Evolutionary conservation across 2,797 vertebrate species (phyloP).

Genomic region (Rhinogobio ventralis): DNA sequence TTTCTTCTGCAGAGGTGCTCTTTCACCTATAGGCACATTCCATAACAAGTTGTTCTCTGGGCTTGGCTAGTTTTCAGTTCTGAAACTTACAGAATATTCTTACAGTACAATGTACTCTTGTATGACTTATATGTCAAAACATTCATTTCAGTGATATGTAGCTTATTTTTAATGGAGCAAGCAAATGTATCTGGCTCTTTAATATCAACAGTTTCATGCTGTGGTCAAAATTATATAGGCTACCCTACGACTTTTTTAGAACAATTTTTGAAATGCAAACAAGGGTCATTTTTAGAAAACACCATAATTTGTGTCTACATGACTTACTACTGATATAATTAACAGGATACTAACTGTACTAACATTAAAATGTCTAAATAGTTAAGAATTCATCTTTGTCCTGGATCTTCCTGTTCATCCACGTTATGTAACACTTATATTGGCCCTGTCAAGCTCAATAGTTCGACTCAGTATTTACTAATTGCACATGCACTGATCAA

Average conservation of each 20-base stretch:
- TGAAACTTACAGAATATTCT: too few relatives aligned
- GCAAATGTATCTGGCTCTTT: neutral
- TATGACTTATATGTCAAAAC: too few relatives aligned
- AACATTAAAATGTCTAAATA: neutral
- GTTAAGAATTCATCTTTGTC: neutral
- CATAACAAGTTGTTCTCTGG: too few relatives aligned
- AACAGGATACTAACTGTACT: neutral
- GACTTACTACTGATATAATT: neutral
- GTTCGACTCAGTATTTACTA: neutral
- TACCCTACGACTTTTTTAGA: neutral
- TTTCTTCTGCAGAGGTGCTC: too few relatives aligned
- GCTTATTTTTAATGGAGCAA: neutral
- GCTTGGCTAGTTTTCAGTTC: too few relatives aligned
- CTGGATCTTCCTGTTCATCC: neutral
- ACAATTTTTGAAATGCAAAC: neutral
- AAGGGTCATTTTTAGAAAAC: neutral
- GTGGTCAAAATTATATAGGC: neutral
- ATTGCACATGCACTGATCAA: neutral
- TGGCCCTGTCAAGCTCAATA: neutral
- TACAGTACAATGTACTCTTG: too few relatives aligned
- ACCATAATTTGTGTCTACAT: neutral
- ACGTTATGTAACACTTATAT: neutral
- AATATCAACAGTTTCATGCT: neutral
- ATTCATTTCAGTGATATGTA: neutral
- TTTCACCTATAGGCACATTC: too few relatives aligned